Base-by-base conservation (phyloP, 2,888 invertebrate genomes). In the Maniola hyperantus region DNA sequence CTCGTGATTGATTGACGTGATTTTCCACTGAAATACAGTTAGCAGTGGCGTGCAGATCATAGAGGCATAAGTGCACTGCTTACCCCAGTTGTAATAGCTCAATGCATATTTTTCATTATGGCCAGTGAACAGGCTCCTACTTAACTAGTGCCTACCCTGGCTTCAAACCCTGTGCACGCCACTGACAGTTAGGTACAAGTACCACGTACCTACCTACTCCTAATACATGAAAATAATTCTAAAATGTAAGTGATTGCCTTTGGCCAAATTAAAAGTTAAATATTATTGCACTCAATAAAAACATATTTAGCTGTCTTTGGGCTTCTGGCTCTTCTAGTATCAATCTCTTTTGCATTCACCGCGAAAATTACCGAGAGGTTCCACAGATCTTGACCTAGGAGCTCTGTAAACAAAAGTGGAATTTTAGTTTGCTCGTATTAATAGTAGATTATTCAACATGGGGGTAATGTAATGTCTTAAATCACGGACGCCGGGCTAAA, bases 311-410 rank as follows among this genome's bases (percentile, higher is more conserved):
- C 74, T 70, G 72, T 89, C 84, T 85, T 85, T 84, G 83, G 84
- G 80, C 78, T 69, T 78, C 73, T 71, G 73, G 76, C 74, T 75
- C 69, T 73, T 72, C 72, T 75, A 69, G 74, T 67, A 72, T 83
- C 81, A 89, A 77, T 89, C 86, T 80, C 87, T 83, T 80, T 91
- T 91, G 75, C 76, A 78, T 72, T 91, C 89, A 70, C 84, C 80
- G 71, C 89, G 91, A 79, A 87, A 90, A 79, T 89, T 87, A 74
- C 91, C 92, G 71, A 92, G 87, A 83, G 92, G 92, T 81, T 93
- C 92, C 77, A 93, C 93, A 77, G 93, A 93, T 91, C 92, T 91
- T 84, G 93, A 93, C 90, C 93, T 91, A 78, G 93, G 92, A 89
- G 93, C 92, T 92, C 93, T 93, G 87, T 74, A 89, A 91, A 65